Conservation (phyloP, 1,140 invertebrate genomes). For the Battus philenor region DNA sequence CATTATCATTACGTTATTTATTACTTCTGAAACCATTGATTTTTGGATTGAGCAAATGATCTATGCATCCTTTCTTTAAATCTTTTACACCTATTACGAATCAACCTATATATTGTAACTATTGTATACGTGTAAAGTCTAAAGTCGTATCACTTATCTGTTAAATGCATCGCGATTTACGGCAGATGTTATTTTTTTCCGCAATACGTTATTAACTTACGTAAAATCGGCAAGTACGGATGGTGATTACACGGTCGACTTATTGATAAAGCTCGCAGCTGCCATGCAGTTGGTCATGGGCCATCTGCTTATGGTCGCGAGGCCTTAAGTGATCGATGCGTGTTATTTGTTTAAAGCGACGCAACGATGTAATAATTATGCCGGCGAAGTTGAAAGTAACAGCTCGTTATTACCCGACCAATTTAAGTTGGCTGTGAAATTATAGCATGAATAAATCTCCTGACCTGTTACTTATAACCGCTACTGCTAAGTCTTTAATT, state of each 20-base stretch:
- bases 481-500: too few species aligned
- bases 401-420: too few species aligned
- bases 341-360: conserved; percentile 11
- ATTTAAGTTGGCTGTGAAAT: too few species aligned
- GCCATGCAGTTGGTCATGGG: conserved; percentile 4
- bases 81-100: too few species aligned
- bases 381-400: too few species aligned
- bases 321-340: conserved; percentile 6
- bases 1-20: too few species aligned
- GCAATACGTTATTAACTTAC: conserved; percentile 3
- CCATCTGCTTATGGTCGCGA: conserved; percentile 13
- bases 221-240: conserved; percentile 8
- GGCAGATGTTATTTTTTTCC: conserved; percentile 10
- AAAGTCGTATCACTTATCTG: neutral
- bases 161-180: neutral
- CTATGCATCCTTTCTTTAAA: too few species aligned
- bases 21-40: too few species aligned
- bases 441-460: too few species aligned
- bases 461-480: too few species aligned
- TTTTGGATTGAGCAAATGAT: too few species aligned
- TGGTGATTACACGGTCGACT: conserved; percentile 1
- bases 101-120: too few species aligned
- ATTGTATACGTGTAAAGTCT: neutral
- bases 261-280: conserved; percentile 12
- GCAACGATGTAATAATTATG: conserved; percentile 1